Evolutionary conservation across 2,888 invertebrate genomes (phyloP).

Genomic region (Xanthorhoe spadicearia): DNA sequence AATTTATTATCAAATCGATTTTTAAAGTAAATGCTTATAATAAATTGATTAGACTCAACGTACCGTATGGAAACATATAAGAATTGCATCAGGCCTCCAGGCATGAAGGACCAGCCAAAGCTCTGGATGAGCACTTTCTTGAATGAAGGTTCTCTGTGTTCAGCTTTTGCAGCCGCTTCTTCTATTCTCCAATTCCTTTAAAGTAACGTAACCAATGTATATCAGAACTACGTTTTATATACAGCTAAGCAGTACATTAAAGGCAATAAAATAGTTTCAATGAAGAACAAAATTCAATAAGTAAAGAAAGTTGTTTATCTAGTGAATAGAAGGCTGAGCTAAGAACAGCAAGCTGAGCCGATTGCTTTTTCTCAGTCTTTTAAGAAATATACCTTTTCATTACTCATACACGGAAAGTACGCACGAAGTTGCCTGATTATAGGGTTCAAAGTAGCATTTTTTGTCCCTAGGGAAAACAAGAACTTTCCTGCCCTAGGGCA

Average conservation of each 20-base stretch:
- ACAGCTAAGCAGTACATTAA: too few species aligned
- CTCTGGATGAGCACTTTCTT: constrained; percentile 60
- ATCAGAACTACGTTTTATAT: background rate
- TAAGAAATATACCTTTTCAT: constrained; percentile 1
- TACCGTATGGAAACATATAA: constrained; percentile 61
- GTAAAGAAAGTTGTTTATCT: background rate
- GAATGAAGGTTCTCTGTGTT: constrained; percentile 64
- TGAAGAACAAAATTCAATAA: background rate
- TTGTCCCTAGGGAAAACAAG: too few species aligned
- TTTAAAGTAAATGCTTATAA: background rate
- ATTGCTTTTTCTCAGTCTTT: constrained; percentile 1
- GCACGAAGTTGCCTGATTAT: too few species aligned
- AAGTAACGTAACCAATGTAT: background rate
- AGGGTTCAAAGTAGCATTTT: too few species aligned
- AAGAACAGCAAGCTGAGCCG: background rate
- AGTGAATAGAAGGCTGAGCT: too few species aligned
- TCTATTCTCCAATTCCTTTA: constrained; percentile 69
- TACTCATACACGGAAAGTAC: too few species aligned
- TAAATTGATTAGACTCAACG: constrained; percentile 17
- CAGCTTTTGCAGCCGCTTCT: constrained; percentile 61
- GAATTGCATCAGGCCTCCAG: constrained; percentile 72
- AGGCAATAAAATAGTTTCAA: background rate
- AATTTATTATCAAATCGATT: too few species aligned
- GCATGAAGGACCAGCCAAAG: constrained; percentile 67
- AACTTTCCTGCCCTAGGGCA: too few species aligned